Evolutionary conservation across 1,140 invertebrate genomes (phyloP).

Genomic region (Drosophila lacteicornis): DNA sequence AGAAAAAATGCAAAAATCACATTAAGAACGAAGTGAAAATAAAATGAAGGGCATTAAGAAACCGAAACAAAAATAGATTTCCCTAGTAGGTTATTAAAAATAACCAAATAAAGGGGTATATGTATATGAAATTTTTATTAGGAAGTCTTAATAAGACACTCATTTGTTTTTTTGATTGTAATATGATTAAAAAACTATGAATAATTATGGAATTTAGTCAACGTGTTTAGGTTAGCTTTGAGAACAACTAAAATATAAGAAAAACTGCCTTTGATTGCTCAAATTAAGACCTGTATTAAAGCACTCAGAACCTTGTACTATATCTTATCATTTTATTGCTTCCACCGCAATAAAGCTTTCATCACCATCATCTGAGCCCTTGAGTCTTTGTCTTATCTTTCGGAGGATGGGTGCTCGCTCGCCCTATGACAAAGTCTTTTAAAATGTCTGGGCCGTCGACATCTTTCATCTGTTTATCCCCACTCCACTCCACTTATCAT

Average conservation of each 20-base stretch:
- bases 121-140: conserved; percentile 1
- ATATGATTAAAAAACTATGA: conserved; percentile 2
- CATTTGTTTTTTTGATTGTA: background rate
- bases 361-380: conserved; percentile 16
- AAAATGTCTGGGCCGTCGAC: conserved; percentile 30
- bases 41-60: conserved; percentile 1
- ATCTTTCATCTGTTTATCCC: conserved; percentile 39
- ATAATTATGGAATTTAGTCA: background rate
- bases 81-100: conserved; percentile 12
- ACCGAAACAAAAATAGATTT: conserved; percentile 1
- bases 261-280: background rate
- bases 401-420: conserved; percentile 6
- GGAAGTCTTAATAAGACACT: conserved; percentile 2
- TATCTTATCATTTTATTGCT: conserved; percentile 28
- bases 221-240: too few species aligned
- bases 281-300: conserved; percentile 2
- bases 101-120: background rate
- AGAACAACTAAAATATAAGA: background rate
- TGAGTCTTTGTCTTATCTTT: conserved; percentile 37
- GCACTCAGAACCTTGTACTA: conserved; percentile 17
- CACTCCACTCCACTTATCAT: conserved; percentile 30
- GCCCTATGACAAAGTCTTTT: conserved; percentile 35
- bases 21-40: background rate
- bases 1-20: background rate
- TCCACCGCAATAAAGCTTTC: conserved; percentile 26